These are phyloP conservation scores for Imbricaverruca yamaguchii DNA, from an alignment of 2,888 invertebrate species.

Conservation along the genomic window DNA sequence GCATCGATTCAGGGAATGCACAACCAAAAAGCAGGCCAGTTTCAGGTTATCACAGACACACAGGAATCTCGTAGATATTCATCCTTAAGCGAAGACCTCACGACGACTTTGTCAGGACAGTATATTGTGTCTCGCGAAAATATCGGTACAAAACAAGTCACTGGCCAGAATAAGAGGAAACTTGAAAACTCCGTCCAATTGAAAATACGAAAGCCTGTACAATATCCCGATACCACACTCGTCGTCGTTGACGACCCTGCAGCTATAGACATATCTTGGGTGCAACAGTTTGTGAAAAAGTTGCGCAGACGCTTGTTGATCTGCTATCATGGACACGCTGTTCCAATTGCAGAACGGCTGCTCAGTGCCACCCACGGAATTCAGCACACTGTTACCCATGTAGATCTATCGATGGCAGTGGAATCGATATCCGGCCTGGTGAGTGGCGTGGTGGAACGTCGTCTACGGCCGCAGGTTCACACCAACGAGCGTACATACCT, in stretches of 20 bases:
- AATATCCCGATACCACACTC: not conserved
- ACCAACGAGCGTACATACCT: not conserved
- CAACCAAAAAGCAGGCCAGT: not conserved
- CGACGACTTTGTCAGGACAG: not conserved
- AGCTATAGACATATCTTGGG: not conserved
- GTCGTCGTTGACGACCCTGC: not conserved
- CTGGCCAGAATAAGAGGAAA: not conserved
- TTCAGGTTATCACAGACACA: not conserved
- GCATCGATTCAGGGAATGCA: no score
- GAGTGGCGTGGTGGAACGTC: not conserved
- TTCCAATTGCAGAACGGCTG: not conserved
- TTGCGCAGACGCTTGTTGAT: not conserved
- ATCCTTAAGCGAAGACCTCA: not conserved
- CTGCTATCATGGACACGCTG: not conserved
- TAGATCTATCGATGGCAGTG: not conserved
- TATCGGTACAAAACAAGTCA: not conserved
- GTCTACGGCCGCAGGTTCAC: not conserved
- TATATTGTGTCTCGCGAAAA: not conserved
- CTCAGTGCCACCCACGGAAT: not conserved
- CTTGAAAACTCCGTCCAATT: not conserved
- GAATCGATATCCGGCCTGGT: not conserved
- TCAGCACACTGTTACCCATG: not conserved
- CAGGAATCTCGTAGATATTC: not conserved
- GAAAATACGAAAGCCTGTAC: not conserved
- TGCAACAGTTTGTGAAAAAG: not conserved